Base-by-base conservation (phyloP, 2,113 vertebrate species). In the Eulacestoma nigropectus region DNA sequence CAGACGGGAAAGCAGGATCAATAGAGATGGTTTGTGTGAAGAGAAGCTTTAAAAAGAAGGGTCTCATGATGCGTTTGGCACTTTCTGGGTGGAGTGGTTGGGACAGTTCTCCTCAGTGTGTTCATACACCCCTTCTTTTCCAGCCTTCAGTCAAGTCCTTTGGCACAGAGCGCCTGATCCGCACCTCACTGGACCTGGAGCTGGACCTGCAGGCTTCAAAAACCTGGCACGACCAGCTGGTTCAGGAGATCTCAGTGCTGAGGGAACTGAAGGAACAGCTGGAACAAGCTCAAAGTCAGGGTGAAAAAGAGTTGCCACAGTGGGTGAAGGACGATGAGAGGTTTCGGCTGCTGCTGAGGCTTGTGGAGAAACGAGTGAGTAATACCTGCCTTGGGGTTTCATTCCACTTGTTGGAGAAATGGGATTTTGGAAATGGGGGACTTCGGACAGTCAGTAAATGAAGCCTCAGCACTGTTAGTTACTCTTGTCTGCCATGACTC, bases 141-240 rank as follows among this genome's bases (percentile, higher is more conserved):
- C 83, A 99, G 99, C 98, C 99, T 93, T 98, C 98, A 0, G 6
- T 98, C 76, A 98, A 98, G 87, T 95, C 97, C 69, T 94, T 97
- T 1, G 98, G 98, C 64, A 70, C 98, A 7, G 99, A 99, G 60
- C 98, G 99, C 19, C 97, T 99, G 11, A 98, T 99, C 81, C 98
- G 98, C 94, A 99, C 99, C 19, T 98, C 99, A 0, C 97, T 99
- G 87, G 99, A 99, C 96, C 98, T 99, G 56, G 99, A 99, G 96
- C 76, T 99, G 93, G 99, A 99, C 97, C 97, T 99, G 95, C 99
- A 99, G 96, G 99, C 99, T 46, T 99, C 98, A 1, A 98, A 99
- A 94, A 99, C 99, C 4, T 98, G 99, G 89, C 99, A 99, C 23
- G 98, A 97, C 93, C 98, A 99, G 37, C 98, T 99, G 95, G 94